phyloP scores from a whole-genome alignment of 2,888 invertebrate genomes.

The Timema cristinae region DNA sequence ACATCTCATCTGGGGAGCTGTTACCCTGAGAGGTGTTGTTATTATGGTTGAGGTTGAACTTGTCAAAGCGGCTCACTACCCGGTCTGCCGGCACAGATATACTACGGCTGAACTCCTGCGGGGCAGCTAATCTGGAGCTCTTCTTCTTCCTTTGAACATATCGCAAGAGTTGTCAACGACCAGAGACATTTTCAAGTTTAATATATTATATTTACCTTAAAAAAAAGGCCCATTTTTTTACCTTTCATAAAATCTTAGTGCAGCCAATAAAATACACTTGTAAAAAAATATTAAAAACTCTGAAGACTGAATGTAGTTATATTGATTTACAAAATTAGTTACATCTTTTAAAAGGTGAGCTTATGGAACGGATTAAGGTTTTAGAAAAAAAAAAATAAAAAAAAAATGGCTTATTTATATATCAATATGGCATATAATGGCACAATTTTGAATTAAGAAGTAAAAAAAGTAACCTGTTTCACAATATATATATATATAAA shows the following conservation, averaged over 20 bases:
- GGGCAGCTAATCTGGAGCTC: conserved; percentile 55
- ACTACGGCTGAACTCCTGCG: conserved; percentile 80
- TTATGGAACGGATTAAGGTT: too few species aligned
- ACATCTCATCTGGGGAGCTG: conserved; percentile 49
- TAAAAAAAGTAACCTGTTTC: too few species aligned
- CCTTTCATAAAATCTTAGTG: not conserved
- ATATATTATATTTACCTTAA: not conserved
- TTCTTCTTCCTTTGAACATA: conserved; percentile 62
- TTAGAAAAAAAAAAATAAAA: too few species aligned
- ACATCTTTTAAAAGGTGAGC: too few species aligned
- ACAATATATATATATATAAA: too few species aligned
- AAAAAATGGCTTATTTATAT: too few species aligned
- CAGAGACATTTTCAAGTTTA: not conserved
- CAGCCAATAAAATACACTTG: not conserved
- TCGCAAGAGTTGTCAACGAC: not conserved
- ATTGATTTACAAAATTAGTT: too few species aligned
- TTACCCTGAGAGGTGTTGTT: conserved; percentile 36
- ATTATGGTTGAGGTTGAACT: conserved; percentile 41
- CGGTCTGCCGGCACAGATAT: conserved; percentile 85
- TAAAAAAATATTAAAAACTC: not conserved
- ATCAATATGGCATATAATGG: too few species aligned
- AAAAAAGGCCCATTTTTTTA: not conserved
- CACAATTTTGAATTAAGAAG: too few species aligned
- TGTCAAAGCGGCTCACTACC: conserved; percentile 44
- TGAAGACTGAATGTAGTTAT: not conserved